Conservation (phyloP, 1,140 invertebrate genomes). For the Rhopalosiphum padi region DNA sequence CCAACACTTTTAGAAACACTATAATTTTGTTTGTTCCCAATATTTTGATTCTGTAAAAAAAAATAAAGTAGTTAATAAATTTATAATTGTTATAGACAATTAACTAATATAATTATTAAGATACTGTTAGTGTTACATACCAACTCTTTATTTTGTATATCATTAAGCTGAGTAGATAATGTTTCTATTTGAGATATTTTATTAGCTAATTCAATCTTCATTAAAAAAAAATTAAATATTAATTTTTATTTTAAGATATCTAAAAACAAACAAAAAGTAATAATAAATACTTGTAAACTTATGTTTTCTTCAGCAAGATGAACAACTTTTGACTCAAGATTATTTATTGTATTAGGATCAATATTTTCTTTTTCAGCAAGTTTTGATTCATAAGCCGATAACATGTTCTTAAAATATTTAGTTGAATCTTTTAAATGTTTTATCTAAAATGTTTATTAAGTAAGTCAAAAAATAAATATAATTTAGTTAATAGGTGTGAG, state of each 20-base stretch:
- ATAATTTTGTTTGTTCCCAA: not conserved
- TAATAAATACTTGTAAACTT: constrained; percentile 41
- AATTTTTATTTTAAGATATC: not conserved
- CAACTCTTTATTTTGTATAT: constrained; percentile 30
- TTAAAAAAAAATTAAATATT: not conserved
- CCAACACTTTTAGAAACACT: constrained; percentile 50
- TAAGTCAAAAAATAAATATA: not conserved
- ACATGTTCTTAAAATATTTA: constrained; percentile 29
- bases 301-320: constrained; percentile 46
- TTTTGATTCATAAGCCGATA: constrained; percentile 38
- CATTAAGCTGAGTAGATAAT: not conserved
- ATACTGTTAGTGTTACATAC: not conserved
- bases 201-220: constrained; percentile 32
- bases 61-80: not conserved
- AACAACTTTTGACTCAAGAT: constrained; percentile 45
- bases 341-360: constrained; percentile 40
- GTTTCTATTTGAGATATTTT: constrained; percentile 41
- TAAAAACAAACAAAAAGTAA: not conserved
- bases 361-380: constrained; percentile 41
- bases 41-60: constrained; percentile 3
- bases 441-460: constrained; percentile 7
- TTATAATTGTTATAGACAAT: not conserved
- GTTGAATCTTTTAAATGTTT: constrained; percentile 48
- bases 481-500: not conserved
- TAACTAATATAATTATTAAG: not conserved